Conservation (phyloP, 2,797 vertebrate genomes). For the Leptoclinus maculatus region DNA sequence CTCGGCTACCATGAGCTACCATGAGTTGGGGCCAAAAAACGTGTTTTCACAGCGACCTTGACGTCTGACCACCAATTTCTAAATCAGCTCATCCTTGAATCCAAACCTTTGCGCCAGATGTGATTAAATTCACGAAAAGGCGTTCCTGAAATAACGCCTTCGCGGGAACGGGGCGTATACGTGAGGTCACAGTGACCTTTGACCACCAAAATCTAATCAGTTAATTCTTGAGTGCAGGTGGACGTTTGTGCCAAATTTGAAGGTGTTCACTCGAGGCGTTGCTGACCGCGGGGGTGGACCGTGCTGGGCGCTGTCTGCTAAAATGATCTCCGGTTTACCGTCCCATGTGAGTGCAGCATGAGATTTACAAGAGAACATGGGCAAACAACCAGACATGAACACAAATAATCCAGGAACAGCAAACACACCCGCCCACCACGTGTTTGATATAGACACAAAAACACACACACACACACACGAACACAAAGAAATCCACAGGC, state of each 20-base stretch:
- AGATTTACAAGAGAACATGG: slow-evolving; percentile 31
- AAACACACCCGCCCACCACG: slow-evolving; percentile 50
- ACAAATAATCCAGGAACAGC: slow-evolving; percentile 37
- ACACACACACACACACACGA: slow-evolving; percentile 9
- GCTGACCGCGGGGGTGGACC: too few species aligned
- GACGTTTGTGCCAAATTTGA: background rate
- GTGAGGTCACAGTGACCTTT: background rate
- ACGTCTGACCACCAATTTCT: background rate
- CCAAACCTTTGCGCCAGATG: background rate
- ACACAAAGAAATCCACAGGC: background rate
- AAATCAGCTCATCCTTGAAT: background rate
- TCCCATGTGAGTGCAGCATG: background rate
- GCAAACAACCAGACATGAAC: slow-evolving; percentile 53
- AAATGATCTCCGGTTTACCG: background rate
- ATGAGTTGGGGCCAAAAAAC: background rate
- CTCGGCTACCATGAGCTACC: too few species aligned
- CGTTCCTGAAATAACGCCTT: too few species aligned
- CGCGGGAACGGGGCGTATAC: background rate
- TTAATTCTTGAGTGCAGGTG: background rate
- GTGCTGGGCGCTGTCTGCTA: too few species aligned
- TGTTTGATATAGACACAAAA: slow-evolving; percentile 12
- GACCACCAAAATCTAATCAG: background rate
- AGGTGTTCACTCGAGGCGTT: background rate
- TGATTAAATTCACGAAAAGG: too few species aligned
- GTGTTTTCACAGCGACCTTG: background rate